Evolutionary conservation across 2,888 invertebrate species (phyloP).

Genomic region (Coleophora flavipennella): DNA sequence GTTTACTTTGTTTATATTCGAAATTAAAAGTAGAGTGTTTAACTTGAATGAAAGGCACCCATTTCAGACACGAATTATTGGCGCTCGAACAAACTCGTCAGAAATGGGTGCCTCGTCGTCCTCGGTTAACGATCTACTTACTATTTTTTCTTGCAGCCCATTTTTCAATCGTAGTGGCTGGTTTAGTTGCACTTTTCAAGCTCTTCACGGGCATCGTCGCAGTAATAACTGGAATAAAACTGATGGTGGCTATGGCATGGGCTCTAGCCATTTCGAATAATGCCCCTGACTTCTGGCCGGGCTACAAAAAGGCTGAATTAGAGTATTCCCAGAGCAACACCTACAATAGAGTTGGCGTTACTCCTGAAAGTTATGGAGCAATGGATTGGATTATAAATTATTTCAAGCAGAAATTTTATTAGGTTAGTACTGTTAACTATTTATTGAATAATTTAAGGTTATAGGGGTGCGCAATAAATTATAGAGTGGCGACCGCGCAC

Average conservation of each 20-base stretch:
- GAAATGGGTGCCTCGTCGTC: too few relatives aligned
- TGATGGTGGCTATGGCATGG: slow-evolving; percentile 52
- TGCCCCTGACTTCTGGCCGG: slow-evolving; percentile 43
- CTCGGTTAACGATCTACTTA: too few relatives aligned
- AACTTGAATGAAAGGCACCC: too few relatives aligned
- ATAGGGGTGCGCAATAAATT: too few relatives aligned
- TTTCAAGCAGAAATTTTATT: background rate
- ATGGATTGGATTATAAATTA: background rate
- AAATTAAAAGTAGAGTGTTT: too few relatives aligned
- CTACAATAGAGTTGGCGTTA: slow-evolving; percentile 1
- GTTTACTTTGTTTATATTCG: too few relatives aligned
- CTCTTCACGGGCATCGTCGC: slow-evolving; percentile 45
- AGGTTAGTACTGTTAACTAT: background rate
- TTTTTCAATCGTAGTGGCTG: slow-evolving; percentile 45
- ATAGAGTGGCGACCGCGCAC: too few relatives aligned
- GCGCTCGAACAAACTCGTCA: too few relatives aligned
- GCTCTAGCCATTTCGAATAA: slow-evolving; percentile 42
- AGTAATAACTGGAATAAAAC: slow-evolving; percentile 39
- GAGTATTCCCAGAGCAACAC: slow-evolving; percentile 3
- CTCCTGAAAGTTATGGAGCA: background rate
- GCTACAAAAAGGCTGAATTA: slow-evolving; percentile 21
- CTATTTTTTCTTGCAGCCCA: too few relatives aligned
- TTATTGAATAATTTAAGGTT: too few relatives aligned
- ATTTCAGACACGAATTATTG: too few relatives aligned
- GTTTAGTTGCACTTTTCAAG: slow-evolving; percentile 54